Conservation (phyloP, 37 sponge, comb jelly and placozoan species). For the Hexactinellida sp. region DNA sequence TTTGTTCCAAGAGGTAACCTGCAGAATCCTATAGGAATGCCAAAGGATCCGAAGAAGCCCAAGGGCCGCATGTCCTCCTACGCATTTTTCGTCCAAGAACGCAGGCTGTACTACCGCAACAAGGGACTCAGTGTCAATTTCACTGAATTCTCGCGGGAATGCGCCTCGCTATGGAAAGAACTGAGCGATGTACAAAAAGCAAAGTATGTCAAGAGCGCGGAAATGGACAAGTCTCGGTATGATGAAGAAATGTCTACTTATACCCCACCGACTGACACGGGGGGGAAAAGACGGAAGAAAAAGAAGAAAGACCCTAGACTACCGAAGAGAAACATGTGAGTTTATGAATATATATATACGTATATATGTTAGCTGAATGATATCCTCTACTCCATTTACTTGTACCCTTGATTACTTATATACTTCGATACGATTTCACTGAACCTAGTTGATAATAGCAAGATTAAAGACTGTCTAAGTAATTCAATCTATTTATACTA, state of each 20-base stretch:
- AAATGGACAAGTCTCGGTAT: slow-evolving; percentile 50
- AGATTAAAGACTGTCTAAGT: too few species aligned
- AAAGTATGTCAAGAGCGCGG: slow-evolving; percentile 45
- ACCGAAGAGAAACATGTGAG: slow-evolving; percentile 73
- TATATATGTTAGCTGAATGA: too few species aligned
- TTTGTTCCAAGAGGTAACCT: too few species aligned
- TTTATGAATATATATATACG: too few species aligned
- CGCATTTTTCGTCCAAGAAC: slow-evolving; percentile 71
- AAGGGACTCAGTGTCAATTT: slow-evolving; percentile 38
- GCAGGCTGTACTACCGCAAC: slow-evolving; percentile 40
- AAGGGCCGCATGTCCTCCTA: slow-evolving; percentile 50
- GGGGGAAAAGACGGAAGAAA: slow-evolving; percentile 28
- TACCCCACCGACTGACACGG: slow-evolving; percentile 24
- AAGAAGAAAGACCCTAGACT: slow-evolving; percentile 58
- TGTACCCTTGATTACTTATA: too few species aligned
- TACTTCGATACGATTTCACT: too few species aligned
- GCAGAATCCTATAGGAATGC: slow-evolving; percentile 14
- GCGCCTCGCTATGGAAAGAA: slow-evolving; percentile 40
- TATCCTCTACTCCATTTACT: too few species aligned
- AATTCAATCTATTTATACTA: too few species aligned
- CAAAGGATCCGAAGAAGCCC: slow-evolving; percentile 18
- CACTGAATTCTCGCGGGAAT: slow-evolving; percentile 50
- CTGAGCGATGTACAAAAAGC: slow-evolving; percentile 37
- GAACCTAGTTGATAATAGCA: not conserved
- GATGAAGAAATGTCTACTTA: slow-evolving; percentile 33